Percentiles rank a stretch among this genome's conserved stretches.
These are phyloP conservation scores for Procapra przewalskii DNA, from an alignment of 2,113 vertebrate genomes.

Conservation along the genomic window DNA sequence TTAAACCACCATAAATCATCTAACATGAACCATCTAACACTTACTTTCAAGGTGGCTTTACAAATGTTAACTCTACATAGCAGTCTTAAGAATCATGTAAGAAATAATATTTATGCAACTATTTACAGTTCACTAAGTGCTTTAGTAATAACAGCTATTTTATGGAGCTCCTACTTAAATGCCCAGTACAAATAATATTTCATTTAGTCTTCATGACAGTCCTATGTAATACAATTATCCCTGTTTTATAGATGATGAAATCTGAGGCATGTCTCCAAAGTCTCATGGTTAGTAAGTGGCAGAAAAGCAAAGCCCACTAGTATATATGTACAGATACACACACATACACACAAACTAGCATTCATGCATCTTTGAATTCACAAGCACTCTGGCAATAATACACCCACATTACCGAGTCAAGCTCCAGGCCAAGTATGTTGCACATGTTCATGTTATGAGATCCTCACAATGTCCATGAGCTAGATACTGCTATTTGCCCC, in stretches of 20 bases:
- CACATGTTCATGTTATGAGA: too few relatives aligned
- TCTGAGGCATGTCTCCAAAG: background rate
- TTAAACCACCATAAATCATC: background rate
- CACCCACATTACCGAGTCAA: background rate
- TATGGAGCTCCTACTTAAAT: background rate
- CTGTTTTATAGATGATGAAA: background rate
- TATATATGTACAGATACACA: background rate
- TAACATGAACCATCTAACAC: background rate
- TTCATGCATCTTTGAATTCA: background rate
- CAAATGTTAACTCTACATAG: background rate
- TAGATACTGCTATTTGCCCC: background rate
- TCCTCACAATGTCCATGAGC: background rate
- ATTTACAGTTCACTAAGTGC: background rate
- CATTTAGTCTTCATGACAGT: background rate
- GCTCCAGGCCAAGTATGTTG: background rate
- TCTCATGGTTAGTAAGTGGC: background rate
- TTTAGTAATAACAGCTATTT: background rate
- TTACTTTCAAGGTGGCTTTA: background rate
- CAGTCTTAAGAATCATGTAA: background rate
- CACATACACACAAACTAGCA: background rate
- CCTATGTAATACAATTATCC: background rate
- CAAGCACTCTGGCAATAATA: background rate
- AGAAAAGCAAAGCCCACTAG: background rate
- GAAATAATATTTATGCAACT: background rate
- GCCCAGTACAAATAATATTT: background rate